Conservation (phyloP, 2,797 vertebrate species). For the Trematomus bernacchii region DNA sequence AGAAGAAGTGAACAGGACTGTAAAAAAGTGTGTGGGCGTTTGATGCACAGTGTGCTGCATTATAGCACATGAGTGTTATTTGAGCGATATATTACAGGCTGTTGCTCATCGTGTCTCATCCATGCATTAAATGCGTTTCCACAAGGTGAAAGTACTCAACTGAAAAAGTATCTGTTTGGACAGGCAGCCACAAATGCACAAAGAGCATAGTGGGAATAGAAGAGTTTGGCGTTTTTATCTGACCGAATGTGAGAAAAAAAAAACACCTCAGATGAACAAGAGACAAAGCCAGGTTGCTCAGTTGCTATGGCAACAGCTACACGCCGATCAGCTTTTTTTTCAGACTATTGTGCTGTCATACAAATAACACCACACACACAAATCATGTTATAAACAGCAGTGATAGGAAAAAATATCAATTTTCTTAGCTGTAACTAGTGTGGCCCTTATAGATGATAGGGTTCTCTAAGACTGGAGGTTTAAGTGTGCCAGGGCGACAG, state of each 20-base stretch:
- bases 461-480: conserved; percentile 25
- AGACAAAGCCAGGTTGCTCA: conserved; percentile 75
- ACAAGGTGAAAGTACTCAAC: conserved; percentile 13
- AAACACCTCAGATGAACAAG: conserved; percentile 49
- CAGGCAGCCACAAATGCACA: conserved; percentile 29
- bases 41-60: conserved; percentile 64
- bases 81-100: conserved; percentile 54
- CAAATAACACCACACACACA: conserved; percentile 15
- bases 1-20: conserved; percentile 61
- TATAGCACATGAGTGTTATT: conserved; percentile 57
- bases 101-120: conserved; percentile 11
- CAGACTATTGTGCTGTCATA: conserved; percentile 64
- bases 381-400: conserved; percentile 28
- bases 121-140: conserved; percentile 28
- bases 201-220: conserved; percentile 24
- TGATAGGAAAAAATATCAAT: conserved; percentile 45
- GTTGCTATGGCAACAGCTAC: conserved; percentile 84
- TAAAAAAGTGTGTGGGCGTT: conserved; percentile 61
- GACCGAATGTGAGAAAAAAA: conserved; percentile 16
- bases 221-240: not conserved
- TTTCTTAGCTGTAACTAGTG: conserved; percentile 49
- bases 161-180: conserved; percentile 23
- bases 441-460: conserved; percentile 10
- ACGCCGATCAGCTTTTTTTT: conserved; percentile 67
- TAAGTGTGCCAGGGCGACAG: conserved; percentile 52